Evolutionary conservation across 2,888 invertebrate species (phyloP).

Genomic region (Pachliopta kotzebuea): DNA sequence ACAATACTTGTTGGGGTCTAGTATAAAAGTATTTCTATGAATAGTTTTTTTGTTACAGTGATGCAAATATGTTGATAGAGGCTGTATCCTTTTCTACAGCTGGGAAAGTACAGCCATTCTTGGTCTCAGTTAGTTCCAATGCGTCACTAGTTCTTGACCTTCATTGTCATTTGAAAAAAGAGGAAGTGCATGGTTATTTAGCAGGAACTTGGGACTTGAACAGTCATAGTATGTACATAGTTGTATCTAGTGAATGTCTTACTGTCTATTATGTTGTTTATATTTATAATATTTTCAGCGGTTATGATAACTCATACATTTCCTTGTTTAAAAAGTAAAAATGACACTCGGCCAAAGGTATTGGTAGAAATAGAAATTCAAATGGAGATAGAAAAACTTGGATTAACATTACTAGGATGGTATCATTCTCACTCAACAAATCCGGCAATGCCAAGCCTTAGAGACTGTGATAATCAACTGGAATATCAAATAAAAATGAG

Average conservation of each 20-base stretch:
- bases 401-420: constrained; percentile 94
- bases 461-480: constrained; percentile 95
- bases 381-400: constrained; percentile 89
- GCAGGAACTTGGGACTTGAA: constrained; percentile 97
- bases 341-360: constrained; percentile 87
- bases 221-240: constrained; percentile 88
- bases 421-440: constrained; percentile 96
- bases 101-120: constrained; percentile 95
- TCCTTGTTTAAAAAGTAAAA: constrained; percentile 91
- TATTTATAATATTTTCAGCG: constrained; percentile 77
- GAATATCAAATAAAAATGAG: constrained; percentile 98
- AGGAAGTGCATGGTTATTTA: constrained; percentile 97
- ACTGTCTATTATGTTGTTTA: neutral
- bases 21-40: neutral
- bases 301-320: constrained; percentile 93
- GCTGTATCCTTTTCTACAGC: constrained; percentile 92
- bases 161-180: constrained; percentile 95
- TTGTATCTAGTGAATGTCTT: neutral
- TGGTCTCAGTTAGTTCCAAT: constrained; percentile 92
- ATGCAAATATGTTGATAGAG: constrained; percentile 93
- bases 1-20: constrained; percentile 10
- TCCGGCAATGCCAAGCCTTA: constrained; percentile 91
- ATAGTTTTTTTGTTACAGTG: constrained; percentile 81
- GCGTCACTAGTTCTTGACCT: constrained; percentile 94
- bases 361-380: constrained; percentile 91